Evolutionary conservation across 2,797 vertebrate genomes (phyloP).

Genomic region (Rhynchotus rufescens): DNA sequence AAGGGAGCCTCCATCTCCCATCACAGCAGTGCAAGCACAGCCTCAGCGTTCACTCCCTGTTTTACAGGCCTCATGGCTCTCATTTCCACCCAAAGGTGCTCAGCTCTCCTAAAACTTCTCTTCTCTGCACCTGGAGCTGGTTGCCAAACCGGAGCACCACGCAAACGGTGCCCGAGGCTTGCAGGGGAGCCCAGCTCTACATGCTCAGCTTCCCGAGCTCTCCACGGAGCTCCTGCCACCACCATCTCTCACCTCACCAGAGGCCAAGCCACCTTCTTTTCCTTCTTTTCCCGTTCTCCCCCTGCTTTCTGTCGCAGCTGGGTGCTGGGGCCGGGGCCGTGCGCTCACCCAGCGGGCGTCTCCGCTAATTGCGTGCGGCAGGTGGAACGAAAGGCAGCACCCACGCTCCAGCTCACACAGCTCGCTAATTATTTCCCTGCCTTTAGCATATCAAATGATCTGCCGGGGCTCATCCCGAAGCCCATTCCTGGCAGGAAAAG

Average conservation of each 20-base stretch:
- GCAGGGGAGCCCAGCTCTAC: neutral
- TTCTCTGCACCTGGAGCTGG: neutral
- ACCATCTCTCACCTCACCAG: neutral
- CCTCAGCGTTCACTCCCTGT: rapidly evolving
- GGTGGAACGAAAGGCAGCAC: conserved; percentile 47
- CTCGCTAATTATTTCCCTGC: conserved; percentile 37
- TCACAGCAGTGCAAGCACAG: neutral
- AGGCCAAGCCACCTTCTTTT: neutral
- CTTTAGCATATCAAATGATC: conserved; percentile 39
- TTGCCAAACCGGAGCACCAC: neutral
- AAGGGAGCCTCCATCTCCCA: too few species aligned
- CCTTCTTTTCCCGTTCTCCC: neutral
- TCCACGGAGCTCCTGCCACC: neutral
- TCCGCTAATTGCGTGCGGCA: conserved; percentile 32
- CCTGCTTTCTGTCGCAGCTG: rapidly evolving
- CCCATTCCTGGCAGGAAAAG: neutral
- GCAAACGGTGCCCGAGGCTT: neutral
- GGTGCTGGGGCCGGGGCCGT: neutral
- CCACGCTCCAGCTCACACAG: conserved; percentile 12
- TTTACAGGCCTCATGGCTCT: neutral
- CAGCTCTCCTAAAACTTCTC: neutral
- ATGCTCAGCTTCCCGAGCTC: neutral
- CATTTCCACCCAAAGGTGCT: neutral
- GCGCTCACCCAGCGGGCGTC: neutral
- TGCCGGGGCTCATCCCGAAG: neutral